phyloP scores from a whole-genome alignment of 2,113 vertebrate species.

The Athene noctua region DNA sequence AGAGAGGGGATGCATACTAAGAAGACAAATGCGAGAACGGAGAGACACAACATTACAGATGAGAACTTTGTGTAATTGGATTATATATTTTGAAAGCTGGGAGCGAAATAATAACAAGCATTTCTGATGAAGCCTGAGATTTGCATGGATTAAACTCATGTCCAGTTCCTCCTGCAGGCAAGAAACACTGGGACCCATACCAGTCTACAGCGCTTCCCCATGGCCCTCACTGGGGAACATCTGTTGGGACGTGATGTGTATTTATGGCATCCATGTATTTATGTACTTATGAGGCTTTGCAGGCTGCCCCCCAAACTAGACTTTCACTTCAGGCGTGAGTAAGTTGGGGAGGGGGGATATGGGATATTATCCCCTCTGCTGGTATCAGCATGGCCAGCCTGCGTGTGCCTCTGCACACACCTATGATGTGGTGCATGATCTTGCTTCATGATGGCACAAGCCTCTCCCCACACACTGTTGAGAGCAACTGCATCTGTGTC shows the following conservation, averaged over 20 bases:
- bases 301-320: not conserved
- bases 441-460: not conserved
- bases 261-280: not conserved
- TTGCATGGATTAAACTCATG: not conserved
- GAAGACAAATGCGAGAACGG: not conserved
- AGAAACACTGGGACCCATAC: not conserved
- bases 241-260: not conserved
- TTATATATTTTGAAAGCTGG: not conserved
- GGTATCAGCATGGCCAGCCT: not conserved
- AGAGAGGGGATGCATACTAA: not conserved
- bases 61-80: not conserved
- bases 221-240: rapidly evolving
- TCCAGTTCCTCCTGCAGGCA: not conserved
- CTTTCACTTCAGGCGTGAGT: not conserved
- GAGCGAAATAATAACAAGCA: not conserved
- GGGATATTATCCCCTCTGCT: not conserved
- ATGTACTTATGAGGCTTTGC: not conserved
- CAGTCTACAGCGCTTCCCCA: not conserved
- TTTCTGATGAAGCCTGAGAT: not conserved
- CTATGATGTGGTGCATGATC: not conserved
- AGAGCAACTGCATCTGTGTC: not conserved
- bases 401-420: rapidly evolving
- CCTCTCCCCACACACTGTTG: not conserved
- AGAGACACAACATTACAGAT: not conserved
- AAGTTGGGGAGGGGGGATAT: not conserved